Conservation (phyloP, 2,113 vertebrate species). For the Lepidiolamprologus cunningtoni region DNA sequence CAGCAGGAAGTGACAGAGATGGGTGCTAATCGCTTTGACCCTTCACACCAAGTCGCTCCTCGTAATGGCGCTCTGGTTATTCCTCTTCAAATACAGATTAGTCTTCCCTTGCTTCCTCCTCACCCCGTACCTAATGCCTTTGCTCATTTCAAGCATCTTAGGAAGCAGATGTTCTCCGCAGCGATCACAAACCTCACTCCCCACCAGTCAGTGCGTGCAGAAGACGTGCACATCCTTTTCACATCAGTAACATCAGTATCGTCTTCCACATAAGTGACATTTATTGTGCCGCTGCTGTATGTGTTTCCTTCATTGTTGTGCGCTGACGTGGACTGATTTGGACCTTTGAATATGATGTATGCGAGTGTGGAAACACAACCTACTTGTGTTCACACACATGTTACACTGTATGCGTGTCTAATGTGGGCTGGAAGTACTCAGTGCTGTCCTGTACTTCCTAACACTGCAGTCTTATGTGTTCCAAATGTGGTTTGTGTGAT, state of each 20-base stretch:
- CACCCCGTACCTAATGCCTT: not conserved
- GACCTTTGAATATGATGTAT: not conserved
- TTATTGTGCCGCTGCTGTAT: not conserved
- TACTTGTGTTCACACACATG: not conserved
- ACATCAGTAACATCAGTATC: not conserved
- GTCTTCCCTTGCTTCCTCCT: conserved; percentile 43
- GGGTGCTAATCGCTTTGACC: conserved; percentile 53
- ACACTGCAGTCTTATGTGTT: not conserved
- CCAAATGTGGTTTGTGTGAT: not conserved
- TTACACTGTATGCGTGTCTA: not conserved
- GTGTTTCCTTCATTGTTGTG: not conserved
- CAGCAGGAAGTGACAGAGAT: conserved; percentile 41
- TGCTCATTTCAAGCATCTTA: not conserved
- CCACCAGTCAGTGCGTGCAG: not conserved
- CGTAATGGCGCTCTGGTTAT: conserved; percentile 14
- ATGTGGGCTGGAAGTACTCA: not conserved
- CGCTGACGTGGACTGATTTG: not conserved
- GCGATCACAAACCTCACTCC: not conserved
- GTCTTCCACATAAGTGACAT: not conserved
- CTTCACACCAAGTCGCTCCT: conserved; percentile 50
- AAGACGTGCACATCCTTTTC: fast-evolving
- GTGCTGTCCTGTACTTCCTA: not conserved
- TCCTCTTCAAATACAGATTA: conserved; percentile 61
- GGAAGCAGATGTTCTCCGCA: not conserved
- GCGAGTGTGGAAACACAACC: not conserved